Percentiles rank a stretch among this genome's conserved stretches.
Conservation (phyloP, 2,113 vertebrate genomes). For the Dipodomys merriami region DNA sequence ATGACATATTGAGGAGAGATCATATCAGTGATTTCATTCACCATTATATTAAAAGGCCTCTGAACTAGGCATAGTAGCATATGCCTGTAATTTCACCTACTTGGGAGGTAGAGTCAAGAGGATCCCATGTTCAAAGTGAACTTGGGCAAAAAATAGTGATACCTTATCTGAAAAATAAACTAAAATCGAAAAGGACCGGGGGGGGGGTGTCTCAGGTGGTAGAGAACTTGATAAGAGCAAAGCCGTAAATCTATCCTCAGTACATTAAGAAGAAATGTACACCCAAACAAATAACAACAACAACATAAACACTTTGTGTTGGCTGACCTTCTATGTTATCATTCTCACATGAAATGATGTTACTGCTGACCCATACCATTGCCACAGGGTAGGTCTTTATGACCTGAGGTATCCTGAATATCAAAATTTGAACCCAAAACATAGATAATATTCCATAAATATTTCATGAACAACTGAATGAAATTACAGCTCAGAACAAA, state of each 20-base stretch:
- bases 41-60: neutral
- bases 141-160: too few species aligned
- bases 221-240: too few species aligned
- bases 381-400: neutral
- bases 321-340: neutral
- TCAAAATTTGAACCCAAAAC: neutral
- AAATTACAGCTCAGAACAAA: neutral
- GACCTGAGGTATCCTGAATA: neutral
- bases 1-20: neutral
- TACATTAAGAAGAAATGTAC: too few species aligned
- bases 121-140: too few species aligned
- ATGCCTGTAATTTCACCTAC: too few species aligned
- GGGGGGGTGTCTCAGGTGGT: too few species aligned
- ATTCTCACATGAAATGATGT: neutral
- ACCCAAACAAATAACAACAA: too few species aligned
- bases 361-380: neutral
- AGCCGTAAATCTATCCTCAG: too few species aligned
- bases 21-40: neutral
- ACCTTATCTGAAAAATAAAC: too few species aligned
- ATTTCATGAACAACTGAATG: neutral
- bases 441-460: neutral
- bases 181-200: too few species aligned
- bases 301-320: neutral
- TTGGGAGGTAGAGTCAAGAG: too few species aligned
- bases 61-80: too few species aligned